phyloP scores from a whole-genome alignment of 2,888 invertebrate species.

The Aporophyla nigra region DNA sequence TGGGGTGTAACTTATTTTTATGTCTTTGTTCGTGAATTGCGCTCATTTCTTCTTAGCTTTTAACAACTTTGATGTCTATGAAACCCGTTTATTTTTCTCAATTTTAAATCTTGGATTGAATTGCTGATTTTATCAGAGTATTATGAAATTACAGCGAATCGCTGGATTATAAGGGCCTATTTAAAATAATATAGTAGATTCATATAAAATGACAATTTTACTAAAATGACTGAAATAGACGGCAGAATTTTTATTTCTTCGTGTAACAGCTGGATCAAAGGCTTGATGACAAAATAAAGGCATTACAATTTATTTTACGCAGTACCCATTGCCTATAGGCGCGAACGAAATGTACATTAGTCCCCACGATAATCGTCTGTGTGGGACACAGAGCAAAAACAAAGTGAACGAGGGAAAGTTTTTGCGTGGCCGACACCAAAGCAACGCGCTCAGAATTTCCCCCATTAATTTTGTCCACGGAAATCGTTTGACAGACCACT shows the following conservation, averaged over 20 bases:
- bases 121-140: no score
- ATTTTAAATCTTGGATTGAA: neutral
- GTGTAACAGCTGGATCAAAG: slow-evolving; percentile 31
- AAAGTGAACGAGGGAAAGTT: slow-evolving; percentile 71
- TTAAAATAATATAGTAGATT: neutral
- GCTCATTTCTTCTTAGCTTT: neutral
- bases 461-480: slow-evolving; percentile 75
- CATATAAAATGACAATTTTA: neutral
- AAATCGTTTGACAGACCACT: slow-evolving; percentile 75
- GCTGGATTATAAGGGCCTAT: neutral
- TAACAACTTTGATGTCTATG: neutral
- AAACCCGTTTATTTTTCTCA: neutral
- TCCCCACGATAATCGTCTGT: slow-evolving; percentile 64
- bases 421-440: slow-evolving; percentile 71
- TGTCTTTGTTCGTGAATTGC: slow-evolving; percentile 12
- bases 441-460: slow-evolving; percentile 70
- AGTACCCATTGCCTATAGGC: slow-evolving; percentile 48
- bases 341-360: slow-evolving; percentile 65
- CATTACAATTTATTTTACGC: slow-evolving; percentile 60
- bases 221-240: neutral
- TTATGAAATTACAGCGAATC: neutral
- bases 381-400: slow-evolving; percentile 67
- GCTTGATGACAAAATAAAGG: slow-evolving; percentile 53
- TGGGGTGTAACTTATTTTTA: slow-evolving; percentile 34
- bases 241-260: slow-evolving; percentile 3